Evolutionary conservation across 2,888 invertebrate genomes (phyloP).

Genomic region (Eumerus sabulonum): DNA sequence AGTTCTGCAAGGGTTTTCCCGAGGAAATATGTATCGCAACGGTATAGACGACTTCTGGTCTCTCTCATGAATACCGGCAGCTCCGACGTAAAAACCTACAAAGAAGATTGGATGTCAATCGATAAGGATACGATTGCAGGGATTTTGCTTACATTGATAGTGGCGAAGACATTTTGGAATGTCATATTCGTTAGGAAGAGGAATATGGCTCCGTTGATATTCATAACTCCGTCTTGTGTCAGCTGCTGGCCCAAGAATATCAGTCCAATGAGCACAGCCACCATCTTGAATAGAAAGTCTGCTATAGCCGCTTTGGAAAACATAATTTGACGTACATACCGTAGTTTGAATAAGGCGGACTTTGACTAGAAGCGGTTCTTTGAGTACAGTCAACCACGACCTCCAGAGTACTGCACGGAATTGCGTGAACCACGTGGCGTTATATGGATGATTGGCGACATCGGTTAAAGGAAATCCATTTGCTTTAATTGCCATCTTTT

Average conservation of each 20-base stretch:
- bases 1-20: conserved; percentile 94
- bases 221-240: conserved; percentile 94
- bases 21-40: conserved; percentile 93
- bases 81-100: conserved; percentile 92
- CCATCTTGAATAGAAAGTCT: conserved; percentile 83
- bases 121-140: not conserved
- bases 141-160: conserved; percentile 85
- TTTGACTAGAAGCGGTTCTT: conserved; percentile 94
- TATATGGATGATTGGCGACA: conserved; percentile 82
- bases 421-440: conserved; percentile 91
- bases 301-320: not conserved
- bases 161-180: conserved; percentile 96
- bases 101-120: not conserved
- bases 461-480: conserved; percentile 69
- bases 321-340: conserved; percentile 81
- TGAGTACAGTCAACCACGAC: conserved; percentile 91
- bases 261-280: conserved; percentile 91
- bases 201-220: conserved; percentile 95
- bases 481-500: conserved; percentile 72
- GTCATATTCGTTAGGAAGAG: conserved; percentile 95
- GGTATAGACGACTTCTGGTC: conserved; percentile 93
- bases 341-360: conserved; percentile 93
- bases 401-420: conserved; percentile 94
- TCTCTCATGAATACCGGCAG: conserved; percentile 93
- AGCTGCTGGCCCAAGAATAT: conserved; percentile 91